phyloP scores from a whole-genome alignment of 1,140 invertebrate genomes.

The Arctopsyche grandis region DNA sequence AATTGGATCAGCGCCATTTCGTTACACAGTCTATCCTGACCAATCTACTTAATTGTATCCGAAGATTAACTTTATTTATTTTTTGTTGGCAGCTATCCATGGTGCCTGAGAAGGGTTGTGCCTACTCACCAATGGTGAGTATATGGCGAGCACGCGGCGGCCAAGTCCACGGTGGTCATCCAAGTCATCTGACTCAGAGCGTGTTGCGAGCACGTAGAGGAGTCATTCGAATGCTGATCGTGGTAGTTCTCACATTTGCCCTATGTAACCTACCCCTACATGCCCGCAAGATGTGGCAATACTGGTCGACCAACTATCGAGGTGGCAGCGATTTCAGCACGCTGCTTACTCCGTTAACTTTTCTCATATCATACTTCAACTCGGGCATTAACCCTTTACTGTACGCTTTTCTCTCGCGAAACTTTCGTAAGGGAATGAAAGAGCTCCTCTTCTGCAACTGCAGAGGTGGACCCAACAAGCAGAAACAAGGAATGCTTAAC shows the following conservation, averaged over 20 bases:
- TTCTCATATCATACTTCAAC: constrained; percentile 85
- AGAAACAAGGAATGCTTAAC: constrained; percentile 62
- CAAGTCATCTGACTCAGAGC: constrained; percentile 74
- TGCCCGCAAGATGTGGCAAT: constrained; percentile 83
- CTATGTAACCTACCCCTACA: constrained; percentile 87
- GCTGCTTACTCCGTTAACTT: constrained; percentile 81
- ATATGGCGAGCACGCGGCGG: constrained; percentile 56
- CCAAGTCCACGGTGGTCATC: constrained; percentile 58
- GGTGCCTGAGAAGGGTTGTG: constrained; percentile 16
- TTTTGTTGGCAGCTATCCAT: constrained; percentile 20
- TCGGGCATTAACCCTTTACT: constrained; percentile 86
- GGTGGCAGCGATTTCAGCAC: constrained; percentile 75
- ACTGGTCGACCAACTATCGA: constrained; percentile 72
- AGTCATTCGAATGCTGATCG: constrained; percentile 82
- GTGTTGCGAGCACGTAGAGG: constrained; percentile 76
- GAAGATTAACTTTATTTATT: not conserved
- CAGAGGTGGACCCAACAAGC: constrained; percentile 59
- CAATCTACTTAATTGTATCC: too few species aligned
- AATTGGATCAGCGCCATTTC: too few species aligned
- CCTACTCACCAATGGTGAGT: constrained; percentile 41
- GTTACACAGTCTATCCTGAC: too few species aligned
- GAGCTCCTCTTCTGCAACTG: constrained; percentile 72
- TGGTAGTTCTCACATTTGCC: constrained; percentile 84
- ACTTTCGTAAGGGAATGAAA: constrained; percentile 77
- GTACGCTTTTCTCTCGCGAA: constrained; percentile 85